Conservation (phyloP, 2,888 invertebrate genomes). For the Blomia tropicalis region DNA sequence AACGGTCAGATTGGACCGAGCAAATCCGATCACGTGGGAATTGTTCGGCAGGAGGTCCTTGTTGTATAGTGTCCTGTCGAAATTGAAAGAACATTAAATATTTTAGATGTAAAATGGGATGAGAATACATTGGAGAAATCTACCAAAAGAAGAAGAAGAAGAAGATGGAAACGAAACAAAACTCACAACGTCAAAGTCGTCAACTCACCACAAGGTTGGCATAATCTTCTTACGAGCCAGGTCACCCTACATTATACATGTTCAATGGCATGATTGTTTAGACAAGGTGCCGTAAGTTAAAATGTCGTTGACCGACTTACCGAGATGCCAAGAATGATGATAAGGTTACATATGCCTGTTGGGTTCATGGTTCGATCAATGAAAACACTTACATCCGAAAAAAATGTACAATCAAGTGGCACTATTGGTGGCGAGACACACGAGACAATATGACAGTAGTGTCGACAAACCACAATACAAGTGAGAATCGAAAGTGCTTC, state of each 20-base stretch:
- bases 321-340: constrained; percentile 20
- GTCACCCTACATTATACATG: constrained; percentile 17
- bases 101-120: too few relatives aligned
- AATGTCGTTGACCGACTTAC: background rate
- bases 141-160: background rate
- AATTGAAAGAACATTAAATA: constrained; percentile 2
- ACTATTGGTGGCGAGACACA: too few relatives aligned
- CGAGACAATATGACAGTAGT: too few relatives aligned
- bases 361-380: background rate
- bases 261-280: background rate
- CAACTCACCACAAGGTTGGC: constrained; percentile 21
- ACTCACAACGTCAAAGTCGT: background rate
- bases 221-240: constrained; percentile 15
- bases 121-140: background rate
- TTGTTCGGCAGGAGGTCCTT: constrained; percentile 39
- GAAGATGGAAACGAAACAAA: too few relatives aligned
- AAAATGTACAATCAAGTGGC: too few relatives aligned
- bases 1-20: constrained; percentile 38
- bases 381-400: too few relatives aligned
- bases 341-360: background rate
- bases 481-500: too few relatives aligned
- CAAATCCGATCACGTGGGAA: constrained; percentile 40
- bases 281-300: background rate
- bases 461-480: too few relatives aligned
- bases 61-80: constrained; percentile 38